Conservation (phyloP, 2,888 invertebrate genomes). For the Embidobia sp. region DNA sequence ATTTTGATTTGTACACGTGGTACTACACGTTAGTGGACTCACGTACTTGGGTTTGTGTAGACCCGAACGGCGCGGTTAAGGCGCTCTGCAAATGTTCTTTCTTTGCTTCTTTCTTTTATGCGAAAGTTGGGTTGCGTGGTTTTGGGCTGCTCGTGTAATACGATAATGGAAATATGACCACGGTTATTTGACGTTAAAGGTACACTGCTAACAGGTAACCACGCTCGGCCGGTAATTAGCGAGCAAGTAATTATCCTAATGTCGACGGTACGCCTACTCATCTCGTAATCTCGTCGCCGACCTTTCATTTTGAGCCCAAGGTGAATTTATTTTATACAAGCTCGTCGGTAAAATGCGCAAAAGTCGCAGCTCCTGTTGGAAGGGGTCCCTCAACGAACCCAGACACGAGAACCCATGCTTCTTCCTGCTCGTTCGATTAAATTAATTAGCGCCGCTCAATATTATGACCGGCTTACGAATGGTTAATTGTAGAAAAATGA, state of each 20-base stretch:
- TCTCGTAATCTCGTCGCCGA: slow-evolving; percentile 50
- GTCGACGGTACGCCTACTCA: slow-evolving; percentile 58
- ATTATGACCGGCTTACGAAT: slow-evolving; percentile 17
- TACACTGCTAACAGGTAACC: slow-evolving; percentile 54
- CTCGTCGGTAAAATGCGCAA: slow-evolving; percentile 30
- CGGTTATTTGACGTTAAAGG: slow-evolving; percentile 59
- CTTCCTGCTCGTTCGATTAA: neutral
- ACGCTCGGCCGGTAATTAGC: slow-evolving; percentile 59
- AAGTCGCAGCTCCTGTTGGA: slow-evolving; percentile 36
- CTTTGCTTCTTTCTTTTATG: slow-evolving; percentile 10
- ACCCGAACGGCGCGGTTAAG: slow-evolving; percentile 15
- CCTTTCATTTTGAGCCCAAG: slow-evolving; percentile 53
- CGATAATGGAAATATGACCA: slow-evolving; percentile 64
- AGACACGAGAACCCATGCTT: no score
- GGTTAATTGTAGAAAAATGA: slow-evolving; percentile 47
- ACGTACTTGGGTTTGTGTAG: no score
- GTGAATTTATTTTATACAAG: slow-evolving; percentile 56
- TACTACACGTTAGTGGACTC: no score
- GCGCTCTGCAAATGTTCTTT: neutral
- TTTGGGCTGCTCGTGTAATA: slow-evolving; percentile 52
- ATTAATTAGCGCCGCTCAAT: slow-evolving; percentile 4
- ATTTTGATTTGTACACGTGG: no score
- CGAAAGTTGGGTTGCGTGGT: slow-evolving; percentile 16
- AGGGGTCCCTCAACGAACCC: slow-evolving; percentile 12
- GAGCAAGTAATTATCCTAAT: slow-evolving; percentile 62